Evolutionary conservation across 1,140 invertebrate genomes (phyloP).

Genomic region (Stratiolaelaps scimitus): DNA sequence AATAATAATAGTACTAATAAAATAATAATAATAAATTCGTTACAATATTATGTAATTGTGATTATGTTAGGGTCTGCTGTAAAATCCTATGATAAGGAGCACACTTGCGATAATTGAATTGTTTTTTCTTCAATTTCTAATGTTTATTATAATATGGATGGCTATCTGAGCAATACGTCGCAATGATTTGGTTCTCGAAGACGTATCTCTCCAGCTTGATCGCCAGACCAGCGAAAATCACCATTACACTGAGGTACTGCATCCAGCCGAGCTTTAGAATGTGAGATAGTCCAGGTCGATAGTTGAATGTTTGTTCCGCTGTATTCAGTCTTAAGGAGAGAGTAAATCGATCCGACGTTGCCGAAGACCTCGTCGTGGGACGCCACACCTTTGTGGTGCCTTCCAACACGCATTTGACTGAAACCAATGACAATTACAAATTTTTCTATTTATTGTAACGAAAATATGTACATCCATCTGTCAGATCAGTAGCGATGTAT

Average conservation of each 20-base stretch:
- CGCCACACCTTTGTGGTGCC: slow-evolving; percentile 6
- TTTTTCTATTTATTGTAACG: too few relatives aligned
- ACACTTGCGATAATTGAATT: too few relatives aligned
- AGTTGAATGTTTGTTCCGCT: slow-evolving; percentile 1
- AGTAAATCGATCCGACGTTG: background rate
- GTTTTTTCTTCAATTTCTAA: too few relatives aligned
- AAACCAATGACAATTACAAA: too few relatives aligned
- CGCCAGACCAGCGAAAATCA: background rate
- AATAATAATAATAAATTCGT: too few relatives aligned
- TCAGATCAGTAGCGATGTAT: too few relatives aligned
- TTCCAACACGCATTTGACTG: slow-evolving; percentile 8
- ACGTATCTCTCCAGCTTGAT: slow-evolving; percentile 13
- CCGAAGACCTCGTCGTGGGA: background rate
- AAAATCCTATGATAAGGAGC: too few relatives aligned
- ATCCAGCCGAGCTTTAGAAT: slow-evolving; percentile 18
- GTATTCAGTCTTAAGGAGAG: slow-evolving; percentile 10
- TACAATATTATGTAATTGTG: too few relatives aligned
- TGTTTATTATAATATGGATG: too few relatives aligned
- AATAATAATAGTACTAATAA: too few relatives aligned
- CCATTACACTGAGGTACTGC: slow-evolving; percentile 5
- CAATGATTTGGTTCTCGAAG: slow-evolving; percentile 25
- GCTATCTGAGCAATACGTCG: background rate
- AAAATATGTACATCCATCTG: too few relatives aligned
- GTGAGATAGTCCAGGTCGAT: slow-evolving; percentile 1
- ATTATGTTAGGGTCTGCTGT: too few relatives aligned